Percentiles rank a stretch among this genome's conserved stretches.
Evolutionary conservation across 2,113 vertebrate species (phyloP).

Genomic region (Vimba vimba): DNA sequence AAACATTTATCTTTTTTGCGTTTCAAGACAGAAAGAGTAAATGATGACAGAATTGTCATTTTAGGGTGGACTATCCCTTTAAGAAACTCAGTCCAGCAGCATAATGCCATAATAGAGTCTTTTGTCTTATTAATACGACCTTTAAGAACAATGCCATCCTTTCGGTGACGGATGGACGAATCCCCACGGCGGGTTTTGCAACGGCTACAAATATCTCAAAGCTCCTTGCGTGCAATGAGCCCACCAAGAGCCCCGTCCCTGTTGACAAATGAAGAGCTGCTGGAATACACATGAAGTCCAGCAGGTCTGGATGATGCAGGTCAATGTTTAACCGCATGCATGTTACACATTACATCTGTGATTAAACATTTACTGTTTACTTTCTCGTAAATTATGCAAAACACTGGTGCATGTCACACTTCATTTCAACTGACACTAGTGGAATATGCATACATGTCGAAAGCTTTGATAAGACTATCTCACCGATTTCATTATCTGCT

Average conservation of each 20-base stretch:
- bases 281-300: constrained; percentile 50
- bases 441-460: constrained; percentile 23
- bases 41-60: neutral
- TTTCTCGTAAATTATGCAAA: neutral
- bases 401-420: neutral
- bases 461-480: constrained; percentile 5
- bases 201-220: constrained; percentile 56
- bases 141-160: constrained; percentile 74
- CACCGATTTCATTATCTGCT: neutral
- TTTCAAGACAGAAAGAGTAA: neutral
- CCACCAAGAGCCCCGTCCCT: constrained; percentile 26
- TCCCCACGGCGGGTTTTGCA: constrained; percentile 66
- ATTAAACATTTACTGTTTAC: neutral
- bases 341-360: constrained; percentile 60
- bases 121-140: constrained; percentile 79
- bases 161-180: constrained; percentile 76
- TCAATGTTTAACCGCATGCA: constrained; percentile 67
- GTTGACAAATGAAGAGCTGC: constrained; percentile 49
- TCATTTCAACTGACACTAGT: neutral
- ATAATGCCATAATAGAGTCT: constrained; percentile 70
- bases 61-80: constrained; percentile 18
- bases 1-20: neutral
- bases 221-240: constrained; percentile 33
- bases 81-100: neutral
- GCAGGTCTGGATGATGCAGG: constrained; percentile 46